Base-by-base conservation (phyloP, 2,113 vertebrate species). In the Oxyura jamaicensis region DNA sequence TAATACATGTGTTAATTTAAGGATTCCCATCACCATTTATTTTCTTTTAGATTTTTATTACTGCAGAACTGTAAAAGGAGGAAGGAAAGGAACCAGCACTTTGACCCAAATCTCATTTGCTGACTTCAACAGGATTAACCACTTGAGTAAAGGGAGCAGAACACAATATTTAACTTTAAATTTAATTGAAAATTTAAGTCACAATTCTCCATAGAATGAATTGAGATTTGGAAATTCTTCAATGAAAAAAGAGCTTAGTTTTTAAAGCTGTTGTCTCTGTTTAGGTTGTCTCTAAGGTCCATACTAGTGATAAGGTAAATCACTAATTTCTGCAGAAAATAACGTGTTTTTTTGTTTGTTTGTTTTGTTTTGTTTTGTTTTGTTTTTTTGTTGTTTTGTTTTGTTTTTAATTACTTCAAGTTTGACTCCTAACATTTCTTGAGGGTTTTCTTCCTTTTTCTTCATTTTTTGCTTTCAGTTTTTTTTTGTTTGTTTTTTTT, bases 71-170 rank as follows among this genome's bases (percentile, higher is more conserved):
- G 2, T 3, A 17, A 93, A 95, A 83, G 29, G 62, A 83, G 8
- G 53, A 77, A 83, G 29, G 56, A 84, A 93, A 85, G 8, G 17
- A 73, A 67, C 44, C 8, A 13, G 31, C 52, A 86, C 25, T 95
- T 90, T 77, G 59, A 83, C 75, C 56, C n/a, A 91, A 77, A 95
- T 94, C 63, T 52, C 39, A 63, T 81, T 86, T 86, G 76, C 35
- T 60, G 86, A 78, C 29, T 88, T 88, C 52, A 93, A 66, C 16
- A 48, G 42, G 12, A 35, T 58, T 84, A 86, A 56, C 58, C 60
- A 58, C 31, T 82, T 48, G 52, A 88, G 42, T 75, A 91, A 93
- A 86, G 48, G 19, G 10, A 93, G 20, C 12, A 84, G 74, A 91
- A 86, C n/a, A 36, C 1, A 1, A 7, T 55, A 83, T 71, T 62